Percentiles rank a stretch among this genome's conserved stretches.
These are phyloP conservation scores for Zootermopsis nevadensis DNA, from an alignment of 2,888 invertebrate species.

Conservation along the genomic window DNA sequence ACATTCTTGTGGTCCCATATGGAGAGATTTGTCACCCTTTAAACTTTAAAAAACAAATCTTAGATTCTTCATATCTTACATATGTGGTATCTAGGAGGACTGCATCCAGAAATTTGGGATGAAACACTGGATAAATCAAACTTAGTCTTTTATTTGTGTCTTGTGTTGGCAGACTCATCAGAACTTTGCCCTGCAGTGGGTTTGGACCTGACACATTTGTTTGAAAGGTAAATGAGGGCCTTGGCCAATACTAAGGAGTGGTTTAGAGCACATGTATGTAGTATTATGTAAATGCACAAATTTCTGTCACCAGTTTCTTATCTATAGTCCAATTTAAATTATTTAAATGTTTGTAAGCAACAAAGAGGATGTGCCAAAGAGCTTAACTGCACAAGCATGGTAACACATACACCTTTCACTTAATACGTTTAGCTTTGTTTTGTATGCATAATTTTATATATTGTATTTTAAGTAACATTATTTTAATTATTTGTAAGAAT, in stretches of 20 bases:
- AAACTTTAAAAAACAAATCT: too few relatives aligned
- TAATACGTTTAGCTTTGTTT: neutral
- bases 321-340: neutral
- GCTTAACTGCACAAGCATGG: neutral
- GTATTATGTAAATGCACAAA: neutral
- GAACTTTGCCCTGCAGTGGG: slow-evolving; percentile 13
- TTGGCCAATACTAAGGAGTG: neutral
- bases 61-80: too few relatives aligned
- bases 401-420: neutral
- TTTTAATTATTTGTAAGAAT: slow-evolving; percentile 20
- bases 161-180: slow-evolving; percentile 6
- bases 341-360: neutral
- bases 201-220: slow-evolving; percentile 3
- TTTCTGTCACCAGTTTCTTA: slow-evolving; percentile 15
- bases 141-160: neutral
- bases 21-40: too few relatives aligned
- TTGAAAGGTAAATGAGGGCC: slow-evolving; percentile 27
- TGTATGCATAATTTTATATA: slow-evolving; percentile 18
- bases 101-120: too few relatives aligned
- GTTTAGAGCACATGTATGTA: neutral
- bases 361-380: slow-evolving; percentile 30
- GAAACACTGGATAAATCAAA: neutral
- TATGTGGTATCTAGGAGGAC: too few relatives aligned
- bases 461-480: slow-evolving; percentile 5
- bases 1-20: neutral